Evolutionary conservation across 2,797 vertebrate genomes (phyloP).

Genomic region (Acanthis flammea): DNA sequence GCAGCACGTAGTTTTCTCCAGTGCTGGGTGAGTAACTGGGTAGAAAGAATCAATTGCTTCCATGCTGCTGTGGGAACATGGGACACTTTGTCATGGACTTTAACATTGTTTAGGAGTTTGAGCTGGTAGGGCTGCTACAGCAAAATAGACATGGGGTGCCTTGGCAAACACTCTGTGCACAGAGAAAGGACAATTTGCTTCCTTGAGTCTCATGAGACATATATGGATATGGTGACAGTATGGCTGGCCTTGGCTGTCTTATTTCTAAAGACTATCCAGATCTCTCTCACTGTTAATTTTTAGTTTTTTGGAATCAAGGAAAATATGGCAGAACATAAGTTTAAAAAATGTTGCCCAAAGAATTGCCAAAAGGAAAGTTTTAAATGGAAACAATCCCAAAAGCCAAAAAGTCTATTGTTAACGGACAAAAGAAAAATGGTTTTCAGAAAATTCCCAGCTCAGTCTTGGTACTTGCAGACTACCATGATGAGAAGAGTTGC

Average conservation of each 20-base stretch:
- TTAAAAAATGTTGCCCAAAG: not conserved
- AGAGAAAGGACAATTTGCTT: not conserved
- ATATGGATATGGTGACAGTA: not conserved
- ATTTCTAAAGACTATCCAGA: not conserved
- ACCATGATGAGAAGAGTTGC: not conserved
- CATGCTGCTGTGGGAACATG: not conserved
- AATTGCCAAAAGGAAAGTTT: not conserved
- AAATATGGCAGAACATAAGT: not conserved
- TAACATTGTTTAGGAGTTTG: not conserved
- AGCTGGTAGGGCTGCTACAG: not conserved
- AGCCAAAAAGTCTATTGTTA: not conserved
- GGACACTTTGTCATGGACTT: not conserved
- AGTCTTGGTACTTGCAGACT: not conserved
- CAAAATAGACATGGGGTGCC: not conserved
- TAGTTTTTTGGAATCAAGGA: not conserved
- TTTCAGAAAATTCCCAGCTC: not conserved
- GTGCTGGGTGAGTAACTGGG: not conserved
- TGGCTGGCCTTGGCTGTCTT: not conserved
- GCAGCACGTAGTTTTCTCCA: not conserved
- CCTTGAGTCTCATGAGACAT: not conserved
- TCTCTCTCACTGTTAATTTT: not conserved
- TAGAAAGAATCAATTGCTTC: not conserved
- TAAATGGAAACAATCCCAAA: not conserved
- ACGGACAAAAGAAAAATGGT: not conserved
- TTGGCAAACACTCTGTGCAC: not conserved